Conservation (phyloP, 2,888 invertebrate species). For the Ichneumoninae sp. region DNA sequence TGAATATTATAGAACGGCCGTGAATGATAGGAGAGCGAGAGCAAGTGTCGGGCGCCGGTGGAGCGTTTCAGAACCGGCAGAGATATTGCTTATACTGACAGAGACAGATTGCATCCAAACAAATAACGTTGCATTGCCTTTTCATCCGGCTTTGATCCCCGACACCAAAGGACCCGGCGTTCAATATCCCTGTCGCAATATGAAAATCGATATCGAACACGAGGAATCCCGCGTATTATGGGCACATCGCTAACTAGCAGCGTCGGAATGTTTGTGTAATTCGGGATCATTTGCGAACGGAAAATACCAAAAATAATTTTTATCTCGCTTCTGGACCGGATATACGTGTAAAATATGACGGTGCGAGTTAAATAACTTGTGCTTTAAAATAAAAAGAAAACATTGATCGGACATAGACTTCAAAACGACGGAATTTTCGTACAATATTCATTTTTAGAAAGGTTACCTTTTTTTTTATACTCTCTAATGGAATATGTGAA, state of each 20-base stretch:
- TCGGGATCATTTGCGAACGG: background rate
- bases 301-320: background rate
- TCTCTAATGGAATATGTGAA: background rate
- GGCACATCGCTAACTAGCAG: background rate
- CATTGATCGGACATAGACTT: background rate
- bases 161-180: background rate
- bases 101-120: conserved; percentile 75
- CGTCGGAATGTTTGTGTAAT: background rate
- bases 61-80: background rate
- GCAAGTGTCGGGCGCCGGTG: conserved; percentile 22
- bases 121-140: conserved; percentile 72
- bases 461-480: background rate
- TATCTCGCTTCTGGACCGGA: background rate
- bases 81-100: conserved; percentile 74
- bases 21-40: conserved; percentile 33
- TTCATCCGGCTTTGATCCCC: conserved; percentile 24
- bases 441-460: background rate
- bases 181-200: conserved; percentile 16
- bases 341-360: background rate
- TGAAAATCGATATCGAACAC: conserved; percentile 3
- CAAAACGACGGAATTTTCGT: background rate
- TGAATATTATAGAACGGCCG: background rate
- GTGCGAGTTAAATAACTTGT: background rate
- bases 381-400: background rate
- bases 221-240: background rate